Percentiles rank a stretch among this genome's conserved stretches.
These are phyloP conservation scores for Leptinotarsa rubiginosa DNA, from an alignment of 2,888 invertebrate species.

Conservation along the genomic window DNA sequence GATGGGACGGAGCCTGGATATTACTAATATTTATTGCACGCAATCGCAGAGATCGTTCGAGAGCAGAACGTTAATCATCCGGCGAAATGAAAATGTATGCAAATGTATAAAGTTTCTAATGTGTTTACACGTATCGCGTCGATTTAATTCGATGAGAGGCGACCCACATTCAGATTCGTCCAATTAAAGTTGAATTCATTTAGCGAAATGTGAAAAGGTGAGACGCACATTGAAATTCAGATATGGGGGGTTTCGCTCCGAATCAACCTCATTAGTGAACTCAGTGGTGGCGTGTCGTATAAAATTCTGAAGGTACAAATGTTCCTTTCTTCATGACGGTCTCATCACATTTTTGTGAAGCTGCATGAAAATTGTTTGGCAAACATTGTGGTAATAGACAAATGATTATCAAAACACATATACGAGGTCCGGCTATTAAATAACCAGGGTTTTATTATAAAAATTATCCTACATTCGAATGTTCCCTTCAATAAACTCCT, in stretches of 20 bases:
- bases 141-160: not conserved
- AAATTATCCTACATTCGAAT: too few species aligned
- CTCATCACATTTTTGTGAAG: too few species aligned
- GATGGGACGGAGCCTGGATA: not conserved
- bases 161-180: not conserved
- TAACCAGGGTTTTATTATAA: too few species aligned
- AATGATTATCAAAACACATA: too few species aligned
- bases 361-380: too few species aligned
- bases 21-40: not conserved
- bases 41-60: not conserved
- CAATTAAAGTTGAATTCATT: conserved; percentile 7
- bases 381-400: too few species aligned
- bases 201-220: not conserved
- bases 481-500: too few species aligned
- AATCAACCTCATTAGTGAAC: not conserved
- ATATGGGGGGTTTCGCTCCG: not conserved
- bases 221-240: not conserved
- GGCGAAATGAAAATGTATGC: not conserved
- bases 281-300: not conserved
- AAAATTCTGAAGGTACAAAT: too few species aligned
- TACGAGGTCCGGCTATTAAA: too few species aligned
- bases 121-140: conserved; percentile 2
- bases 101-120: conserved; percentile 1
- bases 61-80: not conserved
- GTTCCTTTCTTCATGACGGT: too few species aligned